phyloP scores from a whole-genome alignment of 1,140 invertebrate species.

The Nebria ingens region DNA sequence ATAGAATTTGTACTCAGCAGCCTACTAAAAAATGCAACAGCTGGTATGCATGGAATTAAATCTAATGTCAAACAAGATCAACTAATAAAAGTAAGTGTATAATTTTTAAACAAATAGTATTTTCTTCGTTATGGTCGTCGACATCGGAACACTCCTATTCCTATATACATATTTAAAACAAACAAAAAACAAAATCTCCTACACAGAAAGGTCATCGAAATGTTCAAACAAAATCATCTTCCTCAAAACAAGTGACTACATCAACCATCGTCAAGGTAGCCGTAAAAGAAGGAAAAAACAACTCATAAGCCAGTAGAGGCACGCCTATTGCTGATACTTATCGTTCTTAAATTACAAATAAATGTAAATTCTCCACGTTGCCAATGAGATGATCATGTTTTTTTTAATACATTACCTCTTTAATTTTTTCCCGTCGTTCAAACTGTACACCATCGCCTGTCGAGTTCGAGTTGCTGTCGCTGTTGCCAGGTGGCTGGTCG shows the following conservation, averaged over 20 bases:
- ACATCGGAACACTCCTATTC: too few relatives aligned
- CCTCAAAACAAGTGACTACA: neutral
- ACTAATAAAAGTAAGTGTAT: too few relatives aligned
- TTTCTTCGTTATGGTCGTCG: too few relatives aligned
- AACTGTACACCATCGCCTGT: constrained; percentile 14
- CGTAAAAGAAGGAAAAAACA: neutral
- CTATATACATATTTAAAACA: too few relatives aligned
- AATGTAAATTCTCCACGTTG: neutral
- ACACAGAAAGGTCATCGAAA: too few relatives aligned
- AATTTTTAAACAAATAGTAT: too few relatives aligned
- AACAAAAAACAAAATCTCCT: too few relatives aligned
- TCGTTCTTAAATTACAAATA: constrained; percentile 3
- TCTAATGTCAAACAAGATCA: too few relatives aligned
- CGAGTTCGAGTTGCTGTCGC: constrained; percentile 3
- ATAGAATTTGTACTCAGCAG: too few relatives aligned
- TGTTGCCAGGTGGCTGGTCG: neutral
- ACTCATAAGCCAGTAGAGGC: neutral
- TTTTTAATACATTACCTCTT: constrained; percentile 21
- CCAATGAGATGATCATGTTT: neutral
- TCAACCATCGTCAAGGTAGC: neutral
- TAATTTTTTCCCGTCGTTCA: constrained; percentile 22
- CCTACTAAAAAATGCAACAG: too few relatives aligned
- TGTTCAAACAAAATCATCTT: neutral
- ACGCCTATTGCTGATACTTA: neutral
- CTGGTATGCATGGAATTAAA: too few relatives aligned